phyloP scores from a whole-genome alignment of 2,797 vertebrate species.

The Enteromius viviparus region DNA sequence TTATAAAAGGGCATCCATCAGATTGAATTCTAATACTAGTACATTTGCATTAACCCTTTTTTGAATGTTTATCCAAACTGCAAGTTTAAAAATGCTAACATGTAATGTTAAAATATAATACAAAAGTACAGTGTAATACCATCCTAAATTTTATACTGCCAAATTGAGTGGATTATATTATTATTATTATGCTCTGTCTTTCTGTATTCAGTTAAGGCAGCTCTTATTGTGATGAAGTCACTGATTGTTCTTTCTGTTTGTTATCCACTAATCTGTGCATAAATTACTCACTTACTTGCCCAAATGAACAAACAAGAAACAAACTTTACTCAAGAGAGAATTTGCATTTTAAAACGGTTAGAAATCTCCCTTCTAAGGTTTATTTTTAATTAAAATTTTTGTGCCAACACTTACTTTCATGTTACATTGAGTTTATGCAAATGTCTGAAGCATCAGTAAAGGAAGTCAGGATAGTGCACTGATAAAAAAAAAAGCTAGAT shows the following conservation, averaged over 20 bases:
- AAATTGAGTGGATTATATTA: neutral
- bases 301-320: constrained; percentile 24
- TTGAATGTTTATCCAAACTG: neutral
- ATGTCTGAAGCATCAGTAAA: neutral
- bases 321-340: constrained; percentile 7
- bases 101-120: neutral
- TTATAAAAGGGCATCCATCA: neutral
- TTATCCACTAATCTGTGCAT: constrained; percentile 30
- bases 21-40: neutral
- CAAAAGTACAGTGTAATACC: neutral
- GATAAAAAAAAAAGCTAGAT: neutral
- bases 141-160: too few relatives aligned
- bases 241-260: constrained; percentile 34
- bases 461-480: constrained; percentile 16
- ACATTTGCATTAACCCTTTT: constrained; percentile 7
- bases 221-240: constrained; percentile 29
- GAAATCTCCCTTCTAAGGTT: neutral
- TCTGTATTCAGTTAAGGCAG: constrained; percentile 16
- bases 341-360: constrained; percentile 22
- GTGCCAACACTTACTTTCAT: neutral
- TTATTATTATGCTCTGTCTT: neutral
- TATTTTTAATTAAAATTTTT: neutral
- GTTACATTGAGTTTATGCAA: constrained; percentile 8
- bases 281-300: constrained; percentile 8
- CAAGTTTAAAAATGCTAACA: neutral